Base-by-base conservation (phyloP, 1,140 invertebrate species). In the Apis florea region DNA sequence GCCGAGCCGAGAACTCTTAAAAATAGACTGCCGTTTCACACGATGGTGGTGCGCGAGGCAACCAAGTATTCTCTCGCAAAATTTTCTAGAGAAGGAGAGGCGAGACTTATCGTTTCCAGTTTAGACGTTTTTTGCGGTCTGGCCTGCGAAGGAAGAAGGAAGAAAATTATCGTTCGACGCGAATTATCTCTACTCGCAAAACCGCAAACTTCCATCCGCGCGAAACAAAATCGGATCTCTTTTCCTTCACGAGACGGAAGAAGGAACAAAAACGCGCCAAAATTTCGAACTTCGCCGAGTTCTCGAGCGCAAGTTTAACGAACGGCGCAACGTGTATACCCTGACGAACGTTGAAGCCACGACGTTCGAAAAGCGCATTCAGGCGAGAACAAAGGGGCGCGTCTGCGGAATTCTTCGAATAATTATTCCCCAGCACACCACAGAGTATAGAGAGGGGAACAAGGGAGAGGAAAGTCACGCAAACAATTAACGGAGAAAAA, bases 1-100 rank as follows among this genome's bases (percentile, higher is more conserved):
- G 47, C 31, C 31, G 67, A 21, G 2, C 51, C 19, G n/a, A n/a
- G n/a, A n/a, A 49, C 68, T 68, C 61, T 67, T 69, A 81, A 88
- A 89, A 89, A 89, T 89, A 89, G 86, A 84, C 80, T 68, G 85
- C 70, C 86, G 54, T 74, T 64, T 12, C 75, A 54, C 56, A 40
- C 74, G 72, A 2, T 17, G 63, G 31, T 40, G 11, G 54, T 59
- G 61, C 51, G 53, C 80, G 68, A 85, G 69, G 1, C 76, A 76
- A 82, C 63, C 31, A 40, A 40, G 31, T n/a, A n/a, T n/a, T n/a
- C n/a, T n/a, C n/a, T n/a, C n/a, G n/a, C 4, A 40, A 40, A 40
- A 40, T 40, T 40, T 40, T 0, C 31, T 4, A 40, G 31, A 40
- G 31, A 40, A 40, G 6, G 31, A 40, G 31, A 40, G 2, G 31